Evolutionary conservation across 2,113 vertebrate species (phyloP), one percentile per base, ranked within the genome.

Genomic region (Nematolebias whitei): DNA sequence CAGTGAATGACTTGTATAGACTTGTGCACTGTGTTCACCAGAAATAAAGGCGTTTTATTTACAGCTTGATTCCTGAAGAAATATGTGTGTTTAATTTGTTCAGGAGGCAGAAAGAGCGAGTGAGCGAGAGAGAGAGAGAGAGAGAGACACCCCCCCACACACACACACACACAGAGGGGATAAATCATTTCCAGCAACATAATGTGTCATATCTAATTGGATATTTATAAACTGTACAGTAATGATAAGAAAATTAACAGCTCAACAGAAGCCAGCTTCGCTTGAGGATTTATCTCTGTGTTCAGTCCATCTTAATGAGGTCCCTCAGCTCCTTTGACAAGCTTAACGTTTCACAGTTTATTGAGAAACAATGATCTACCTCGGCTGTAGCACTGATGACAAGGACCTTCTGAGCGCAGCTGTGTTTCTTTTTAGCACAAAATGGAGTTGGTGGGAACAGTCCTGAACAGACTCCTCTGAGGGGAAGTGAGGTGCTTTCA

Each of bases 301-400:
- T 71, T 60, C 51, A 35, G 50, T 86, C 67, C 67, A 49, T 78
- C 63, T 61, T 73, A 74, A 80, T 73, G 56, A 72, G 56, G 49
- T 68, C 61, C 45, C 44, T 51, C 0, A 13, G 39, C 52, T 50
- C 47, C 18, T 1, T 13, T 14, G 39, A 32, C 45, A 52, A 32
- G 59, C 56, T 78, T 77, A 44, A 43, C 63, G 43, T 72, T 35
- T 55, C 29, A 41, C 18, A 41, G 51, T 68, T 77, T 69, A 69
- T 63, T 52, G 56, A 45, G 47, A 78, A 83, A 54, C 82, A 68
- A 83, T 72, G 20, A 86, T 82, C 45, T 52, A 11, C 38, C 63
- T 44, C 5, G 11, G 57, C 71, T 29, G 54, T 57, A 59, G 79
- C 45, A 80, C 39, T 48, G 62, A 82, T 83, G 65, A 68, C 63